phyloP scores from a whole-genome alignment of 2,888 invertebrate genomes.

The Lasius platythorax region DNA sequence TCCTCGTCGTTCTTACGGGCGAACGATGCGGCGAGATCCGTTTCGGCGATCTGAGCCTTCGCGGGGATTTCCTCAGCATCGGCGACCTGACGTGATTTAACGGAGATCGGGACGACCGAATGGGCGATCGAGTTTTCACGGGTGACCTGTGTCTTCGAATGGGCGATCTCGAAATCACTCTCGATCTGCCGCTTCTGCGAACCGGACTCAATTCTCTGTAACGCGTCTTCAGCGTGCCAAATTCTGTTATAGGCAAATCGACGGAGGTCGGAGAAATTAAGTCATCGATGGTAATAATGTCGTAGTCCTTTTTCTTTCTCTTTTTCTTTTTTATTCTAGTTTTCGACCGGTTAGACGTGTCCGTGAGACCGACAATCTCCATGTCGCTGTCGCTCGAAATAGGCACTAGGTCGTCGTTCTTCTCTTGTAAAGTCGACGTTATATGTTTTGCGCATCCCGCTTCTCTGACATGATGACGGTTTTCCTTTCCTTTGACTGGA shows the following conservation, averaged over 20 bases:
- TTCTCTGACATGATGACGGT: constrained; percentile 80
- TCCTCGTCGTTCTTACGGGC: constrained; percentile 59
- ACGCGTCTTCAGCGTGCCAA: constrained; percentile 60
- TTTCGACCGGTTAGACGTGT: constrained; percentile 65
- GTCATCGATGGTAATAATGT: constrained; percentile 63
- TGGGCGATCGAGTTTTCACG: constrained; percentile 62
- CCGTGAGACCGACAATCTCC: constrained; percentile 81
- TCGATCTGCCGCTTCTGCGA: constrained; percentile 62
- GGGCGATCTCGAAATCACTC: constrained; percentile 63
- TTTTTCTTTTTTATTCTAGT: constrained; percentile 73
- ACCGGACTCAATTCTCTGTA: constrained; percentile 69
- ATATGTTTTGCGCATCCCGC: constrained; percentile 70
- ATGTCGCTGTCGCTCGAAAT: constrained; percentile 85
- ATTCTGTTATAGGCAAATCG: constrained; percentile 47
- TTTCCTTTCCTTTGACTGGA: constrained; percentile 84
- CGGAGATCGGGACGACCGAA: constrained; percentile 72
- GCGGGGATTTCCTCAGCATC: constrained; percentile 59
- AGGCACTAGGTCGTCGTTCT: constrained; percentile 82
- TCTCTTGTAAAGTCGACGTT: constrained; percentile 78
- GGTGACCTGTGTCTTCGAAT: constrained; percentile 70
- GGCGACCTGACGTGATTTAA: constrained; percentile 59
- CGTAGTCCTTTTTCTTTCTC: constrained; percentile 79
- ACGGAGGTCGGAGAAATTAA: constrained; percentile 63
- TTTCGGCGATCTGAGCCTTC: constrained; percentile 65
- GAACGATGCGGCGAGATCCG: constrained; percentile 45